Evolutionary conservation across 2,797 vertebrate genomes (phyloP), one percentile per base, ranked within the genome.

Genomic region (Fringilla coelebs): DNA sequence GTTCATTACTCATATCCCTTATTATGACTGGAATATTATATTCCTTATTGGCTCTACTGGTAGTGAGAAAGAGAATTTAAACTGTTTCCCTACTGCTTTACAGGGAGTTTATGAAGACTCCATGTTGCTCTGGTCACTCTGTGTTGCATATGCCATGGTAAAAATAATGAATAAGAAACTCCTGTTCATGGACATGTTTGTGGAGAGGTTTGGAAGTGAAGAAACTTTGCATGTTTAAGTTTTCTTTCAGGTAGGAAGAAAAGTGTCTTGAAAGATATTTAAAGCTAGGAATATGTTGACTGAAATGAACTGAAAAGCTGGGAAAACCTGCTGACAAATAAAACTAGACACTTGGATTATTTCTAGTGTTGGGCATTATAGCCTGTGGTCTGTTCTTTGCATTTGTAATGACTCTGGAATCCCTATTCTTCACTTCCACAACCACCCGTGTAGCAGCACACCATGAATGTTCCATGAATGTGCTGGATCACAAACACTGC

Each of bases 351-450:
- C 46, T 62, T 71, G 16, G 8, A 67, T 74, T 4, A 31, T 73
- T 86, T 62, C 12, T 51, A n/a, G 18, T 5, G 3, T 54, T 54
- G 11, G 5, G 20, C 34, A 66, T 34, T 24, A 13, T 10, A 90
- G 19, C 32, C 38, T 65, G 19, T 0, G 0, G 36, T 61, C 45
- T 61, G 29, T 57, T 48, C 9, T 48, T 13, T 21, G 24, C 11
- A 14, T 38, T 90, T 88, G 36, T 76, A 57, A 7, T 24, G 26
- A 12, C 10, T 61, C 18, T 32, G 41, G 32, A 80, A 73, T 49
- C 34, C 11, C 3, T 14, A 4, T 41, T 52, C 17, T 48, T 52
- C 0, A 0, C 51, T 55, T 78, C 71, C 18, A 4, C 19, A n/a
- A 10, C 21, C 12, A 43, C 15, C 34, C 20, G 3, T 28, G 7